A percentile compares a stretch with the other conserved stretches of the same genome.
These are phyloP conservation scores for Phalacrocorax aristotelis DNA, from an alignment of 2,113 vertebrate species.

Conservation along the genomic window DNA sequence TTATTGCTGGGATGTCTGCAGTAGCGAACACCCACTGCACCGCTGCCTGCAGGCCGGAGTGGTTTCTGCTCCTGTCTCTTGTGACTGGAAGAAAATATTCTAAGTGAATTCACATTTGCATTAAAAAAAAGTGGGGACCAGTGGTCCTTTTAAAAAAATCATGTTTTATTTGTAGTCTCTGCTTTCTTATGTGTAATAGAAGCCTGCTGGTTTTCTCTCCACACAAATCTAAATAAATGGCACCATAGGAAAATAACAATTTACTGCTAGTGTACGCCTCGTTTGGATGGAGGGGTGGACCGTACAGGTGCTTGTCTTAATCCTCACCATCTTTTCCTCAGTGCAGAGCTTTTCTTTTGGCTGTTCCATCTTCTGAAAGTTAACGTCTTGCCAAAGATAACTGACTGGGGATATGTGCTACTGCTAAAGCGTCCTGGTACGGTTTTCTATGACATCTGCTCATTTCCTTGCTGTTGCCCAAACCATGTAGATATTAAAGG, in stretches of 20 bases:
- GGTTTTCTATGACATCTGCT: background rate
- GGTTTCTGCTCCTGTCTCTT: background rate
- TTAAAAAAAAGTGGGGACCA: background rate
- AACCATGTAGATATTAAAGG: background rate
- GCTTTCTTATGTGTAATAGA: background rate
- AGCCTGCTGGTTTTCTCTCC: background rate
- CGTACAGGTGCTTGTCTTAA: background rate
- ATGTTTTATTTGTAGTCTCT: slow-evolving; percentile 28
- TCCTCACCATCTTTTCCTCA: background rate
- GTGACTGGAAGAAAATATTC: background rate
- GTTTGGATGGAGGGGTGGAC: background rate
- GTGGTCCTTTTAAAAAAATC: background rate
- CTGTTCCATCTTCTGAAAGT: background rate
- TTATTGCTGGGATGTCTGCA: rapidly evolving
- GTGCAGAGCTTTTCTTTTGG: background rate
- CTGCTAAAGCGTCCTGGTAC: background rate
- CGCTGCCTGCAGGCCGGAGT: rapidly evolving
- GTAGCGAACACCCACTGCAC: rapidly evolving
- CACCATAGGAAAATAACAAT: background rate
- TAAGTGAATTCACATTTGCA: background rate
- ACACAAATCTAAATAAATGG: background rate
- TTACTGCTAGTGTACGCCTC: background rate
- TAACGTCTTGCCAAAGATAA: background rate
- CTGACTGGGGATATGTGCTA: background rate
- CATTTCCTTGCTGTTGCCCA: background rate